Base-by-base conservation (phyloP, 2,888 invertebrate genomes). In the Sarcophaga rosellei region DNA sequence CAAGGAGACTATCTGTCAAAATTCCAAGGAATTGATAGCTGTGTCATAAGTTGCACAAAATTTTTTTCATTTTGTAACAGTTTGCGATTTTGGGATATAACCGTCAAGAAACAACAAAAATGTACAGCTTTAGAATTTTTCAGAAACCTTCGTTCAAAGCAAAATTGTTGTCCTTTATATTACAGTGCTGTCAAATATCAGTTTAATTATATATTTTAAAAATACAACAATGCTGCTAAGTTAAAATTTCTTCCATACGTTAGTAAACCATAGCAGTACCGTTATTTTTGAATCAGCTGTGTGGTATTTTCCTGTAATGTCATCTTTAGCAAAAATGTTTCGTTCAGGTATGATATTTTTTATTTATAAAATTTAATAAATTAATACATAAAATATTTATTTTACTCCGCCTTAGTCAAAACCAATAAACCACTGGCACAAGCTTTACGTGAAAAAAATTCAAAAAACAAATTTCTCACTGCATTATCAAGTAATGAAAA, bases 271-370 rank as follows among this genome's bases (percentile, higher is more conserved):
- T 10, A 2, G 35, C 12, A 65, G n/a, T 45, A 82, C 81, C 81
- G 81, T 81, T 81, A 81, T 66, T 17, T 44, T 21, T 53, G 21
- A 15, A 61, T 44, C 44, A 74, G 57, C n/a, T 53, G 53, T 47
- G 12, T 35, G 57, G 0, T 47, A 1, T 62, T 21, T 61, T 17
- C 4, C 21, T 25, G 35, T 59, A 35, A 62, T 21, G 53, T 53
- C 53, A 53, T 5, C 17, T 53, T 35, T 4, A 35, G 12, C 12
- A 59, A 63, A 66, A 12, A 90, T 90, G 90, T 90, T 88, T 81
- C 70, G 87, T 1, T 65, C 89, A 87, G 68, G 90, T 90, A 87
- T 85, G 59, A 76, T 61, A 21, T 47, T 44, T 53, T 12, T 20
- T 20, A 62, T n/a, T 23, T 61, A 65, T 25, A 47, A 62, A 12